These are phyloP conservation scores for Omphaloscelis lunosa DNA, from an alignment of 2,888 invertebrate species.

Conservation along the genomic window DNA sequence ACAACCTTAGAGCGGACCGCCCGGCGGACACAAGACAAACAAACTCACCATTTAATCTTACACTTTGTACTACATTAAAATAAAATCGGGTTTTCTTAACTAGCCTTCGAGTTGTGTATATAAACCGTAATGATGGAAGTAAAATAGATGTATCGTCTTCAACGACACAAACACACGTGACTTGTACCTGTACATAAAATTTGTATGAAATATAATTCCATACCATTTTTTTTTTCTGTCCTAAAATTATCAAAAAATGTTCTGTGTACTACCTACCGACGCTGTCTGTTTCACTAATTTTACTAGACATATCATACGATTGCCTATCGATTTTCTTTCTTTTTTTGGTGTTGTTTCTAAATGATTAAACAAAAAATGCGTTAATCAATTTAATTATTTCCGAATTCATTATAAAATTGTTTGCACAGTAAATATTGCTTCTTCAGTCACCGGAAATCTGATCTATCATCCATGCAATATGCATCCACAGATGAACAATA, in stretches of 20 bases:
- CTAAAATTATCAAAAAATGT: neutral
- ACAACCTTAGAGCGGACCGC: conserved; percentile 90
- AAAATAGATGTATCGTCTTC: neutral
- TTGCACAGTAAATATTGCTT: no score
- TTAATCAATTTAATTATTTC: no score
- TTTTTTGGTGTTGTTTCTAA: no score
- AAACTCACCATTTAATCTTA: conserved; percentile 88
- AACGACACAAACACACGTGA: neutral
- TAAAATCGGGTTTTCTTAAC: conserved; percentile 66
- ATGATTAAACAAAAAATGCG: no score
- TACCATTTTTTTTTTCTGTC: neutral
- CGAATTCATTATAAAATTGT: no score
- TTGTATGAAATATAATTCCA: neutral
- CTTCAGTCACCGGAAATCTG: no score
- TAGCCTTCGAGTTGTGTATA: conserved; percentile 34
- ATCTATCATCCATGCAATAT: no score
- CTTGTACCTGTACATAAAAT: neutral
- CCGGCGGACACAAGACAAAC: conserved; percentile 88
- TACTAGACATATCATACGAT: neutral
- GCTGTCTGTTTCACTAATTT: neutral
- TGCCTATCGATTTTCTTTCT: no score
- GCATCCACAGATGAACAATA: no score
- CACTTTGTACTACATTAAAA: conserved; percentile 82
- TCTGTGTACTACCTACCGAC: neutral
- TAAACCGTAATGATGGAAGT: conserved; percentile 23